Conservation (phyloP, 2,113 vertebrate genomes). For the Myodes glareolus region DNA sequence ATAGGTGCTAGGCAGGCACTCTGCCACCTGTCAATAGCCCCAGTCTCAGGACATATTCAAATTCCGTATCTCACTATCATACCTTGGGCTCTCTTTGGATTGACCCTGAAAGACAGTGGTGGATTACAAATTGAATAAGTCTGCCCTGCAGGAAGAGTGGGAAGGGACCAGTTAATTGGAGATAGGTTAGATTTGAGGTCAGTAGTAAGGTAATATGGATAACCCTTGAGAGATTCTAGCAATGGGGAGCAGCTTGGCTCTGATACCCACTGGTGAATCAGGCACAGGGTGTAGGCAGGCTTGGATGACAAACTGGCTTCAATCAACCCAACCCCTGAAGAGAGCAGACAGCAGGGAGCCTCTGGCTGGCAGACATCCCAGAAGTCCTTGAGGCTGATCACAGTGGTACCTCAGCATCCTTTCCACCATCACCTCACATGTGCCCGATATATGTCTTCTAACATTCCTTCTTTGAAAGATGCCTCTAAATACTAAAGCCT, state of each 20-base stretch:
- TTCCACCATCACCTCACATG: not conserved
- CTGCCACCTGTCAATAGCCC: not conserved
- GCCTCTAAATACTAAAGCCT: not conserved
- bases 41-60: not conserved
- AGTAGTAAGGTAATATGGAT: not conserved
- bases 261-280: not conserved
- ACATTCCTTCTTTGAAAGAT: not conserved
- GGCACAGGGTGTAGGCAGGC: not conserved
- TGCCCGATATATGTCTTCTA: not conserved
- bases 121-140: not conserved
- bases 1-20: not conserved
- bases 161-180: not conserved
- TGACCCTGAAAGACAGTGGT: not conserved
- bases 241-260: accelerated
- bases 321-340: not conserved
- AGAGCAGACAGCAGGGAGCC: not conserved
- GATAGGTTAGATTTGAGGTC: not conserved
- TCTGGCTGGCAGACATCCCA: not conserved
- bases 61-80: too few relatives aligned
- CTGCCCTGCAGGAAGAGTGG: not conserved
- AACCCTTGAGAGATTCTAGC: not conserved
- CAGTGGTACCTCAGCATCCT: not conserved
- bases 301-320: not conserved
- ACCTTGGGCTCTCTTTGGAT: not conserved
- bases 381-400: not conserved